A percentile compares a stretch with the other conserved stretches of the same genome.
Conservation (phyloP, 2,113 vertebrate genomes). For the Apteryx owenii region DNA sequence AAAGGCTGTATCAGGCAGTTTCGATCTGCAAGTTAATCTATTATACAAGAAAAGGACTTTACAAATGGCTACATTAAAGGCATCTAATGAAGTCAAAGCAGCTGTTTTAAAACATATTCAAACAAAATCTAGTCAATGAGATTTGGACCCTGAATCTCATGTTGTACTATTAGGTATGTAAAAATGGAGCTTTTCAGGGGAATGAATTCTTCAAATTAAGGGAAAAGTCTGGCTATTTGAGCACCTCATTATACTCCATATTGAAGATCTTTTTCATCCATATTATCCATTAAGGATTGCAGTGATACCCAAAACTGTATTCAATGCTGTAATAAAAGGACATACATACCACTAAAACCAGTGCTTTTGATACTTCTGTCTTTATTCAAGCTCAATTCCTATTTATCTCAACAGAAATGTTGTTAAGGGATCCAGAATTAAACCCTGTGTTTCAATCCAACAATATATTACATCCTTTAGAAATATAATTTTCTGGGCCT, state of each 20-base stretch:
- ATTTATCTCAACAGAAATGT: constrained; percentile 58
- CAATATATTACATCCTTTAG: constrained; percentile 39
- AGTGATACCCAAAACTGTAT: constrained; percentile 53
- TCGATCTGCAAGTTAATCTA: constrained; percentile 45
- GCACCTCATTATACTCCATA: constrained; percentile 63
- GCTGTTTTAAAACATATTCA: constrained; percentile 64
- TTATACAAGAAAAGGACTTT: constrained; percentile 56
- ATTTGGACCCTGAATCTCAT: constrained; percentile 48
- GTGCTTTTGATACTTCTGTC: constrained; percentile 45
- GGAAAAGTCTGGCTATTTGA: constrained; percentile 68
- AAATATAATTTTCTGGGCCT: constrained; percentile 53
- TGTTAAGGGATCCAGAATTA: constrained; percentile 35
- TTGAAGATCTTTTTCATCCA: constrained; percentile 68
- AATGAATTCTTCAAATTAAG: constrained; percentile 72
- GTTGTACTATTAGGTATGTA: constrained; percentile 65
- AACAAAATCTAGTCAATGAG: constrained; percentile 55
- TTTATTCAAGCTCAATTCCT: constrained; percentile 29
- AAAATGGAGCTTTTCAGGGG: constrained; percentile 58
- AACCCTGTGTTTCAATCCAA: constrained; percentile 35
- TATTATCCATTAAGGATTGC: constrained; percentile 70
- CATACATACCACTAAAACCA: constrained; percentile 17
- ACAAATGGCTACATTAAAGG: constrained; percentile 65
- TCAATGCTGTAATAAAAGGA: constrained; percentile 62
- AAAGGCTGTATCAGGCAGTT: not conserved
- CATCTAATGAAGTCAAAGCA: constrained; percentile 66